A percentile compares a stretch with the other conserved stretches of the same genome.
Conservation (phyloP, 2,888 invertebrate species). For the Aphelenchoides bicaudatus region DNA sequence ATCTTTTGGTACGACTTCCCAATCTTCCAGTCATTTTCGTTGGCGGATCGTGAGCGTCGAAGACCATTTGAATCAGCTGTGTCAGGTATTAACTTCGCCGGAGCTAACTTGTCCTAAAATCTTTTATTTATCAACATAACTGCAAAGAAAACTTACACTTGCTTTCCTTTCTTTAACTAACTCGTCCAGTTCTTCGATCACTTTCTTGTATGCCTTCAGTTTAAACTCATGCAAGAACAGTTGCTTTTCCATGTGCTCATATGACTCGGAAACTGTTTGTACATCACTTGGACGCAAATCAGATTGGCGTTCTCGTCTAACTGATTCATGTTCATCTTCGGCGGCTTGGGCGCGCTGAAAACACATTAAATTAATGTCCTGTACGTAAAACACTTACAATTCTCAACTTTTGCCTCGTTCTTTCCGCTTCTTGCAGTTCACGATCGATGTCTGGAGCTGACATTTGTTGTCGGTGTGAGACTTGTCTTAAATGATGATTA, state of each 20-base stretch:
- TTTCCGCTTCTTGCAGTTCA: neutral
- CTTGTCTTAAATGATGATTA: neutral
- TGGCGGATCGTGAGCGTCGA: conserved; percentile 12
- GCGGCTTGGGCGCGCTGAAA: conserved; percentile 5
- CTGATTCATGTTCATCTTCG: conserved; percentile 11
- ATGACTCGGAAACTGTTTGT: conserved; percentile 6
- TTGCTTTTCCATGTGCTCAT: conserved; percentile 6
- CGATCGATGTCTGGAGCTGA: conserved; percentile 2
- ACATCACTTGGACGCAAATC: conserved; percentile 7
- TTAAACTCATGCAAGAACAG: conserved; percentile 11
- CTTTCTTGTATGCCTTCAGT: conserved; percentile 8
- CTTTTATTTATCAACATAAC: neutral
- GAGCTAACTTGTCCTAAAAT: conserved; percentile 14
- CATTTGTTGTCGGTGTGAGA: conserved; percentile 7
- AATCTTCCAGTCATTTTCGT: neutral
- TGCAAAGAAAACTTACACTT: conserved; percentile 1
- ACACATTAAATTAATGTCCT: neutral
- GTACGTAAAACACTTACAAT: neutral
- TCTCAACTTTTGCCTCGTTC: neutral
- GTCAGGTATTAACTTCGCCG: neutral
- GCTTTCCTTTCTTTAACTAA: conserved; percentile 11
- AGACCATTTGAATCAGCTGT: neutral
- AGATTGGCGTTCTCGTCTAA: neutral
- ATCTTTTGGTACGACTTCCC: neutral
- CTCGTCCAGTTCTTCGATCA: conserved; percentile 14